These are phyloP conservation scores for Sarcoramphus papa DNA, from an alignment of 2,797 vertebrate species.

Conservation along the genomic window DNA sequence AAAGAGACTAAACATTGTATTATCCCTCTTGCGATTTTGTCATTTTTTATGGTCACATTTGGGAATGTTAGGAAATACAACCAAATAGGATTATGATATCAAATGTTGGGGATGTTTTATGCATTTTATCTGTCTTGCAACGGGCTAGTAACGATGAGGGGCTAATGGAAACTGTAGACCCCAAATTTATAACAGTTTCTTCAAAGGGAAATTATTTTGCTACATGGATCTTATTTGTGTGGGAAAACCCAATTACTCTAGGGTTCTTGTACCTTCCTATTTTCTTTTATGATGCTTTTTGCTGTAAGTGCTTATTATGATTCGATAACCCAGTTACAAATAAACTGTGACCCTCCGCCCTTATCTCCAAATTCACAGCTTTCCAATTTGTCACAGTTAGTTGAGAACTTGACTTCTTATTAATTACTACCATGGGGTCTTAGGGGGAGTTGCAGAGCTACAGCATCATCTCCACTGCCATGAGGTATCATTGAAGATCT, in stretches of 20 bases:
- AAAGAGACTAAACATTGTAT: not conserved
- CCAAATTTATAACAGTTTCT: not conserved
- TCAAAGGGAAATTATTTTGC: not conserved
- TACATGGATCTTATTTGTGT: not conserved
- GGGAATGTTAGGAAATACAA: not conserved
- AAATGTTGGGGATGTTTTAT: not conserved
- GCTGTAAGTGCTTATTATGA: slow-evolving; percentile 1
- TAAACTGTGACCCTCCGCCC: not conserved
- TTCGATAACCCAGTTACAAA: slow-evolving; percentile 37
- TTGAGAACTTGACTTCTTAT: not conserved
- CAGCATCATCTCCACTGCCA: not conserved
- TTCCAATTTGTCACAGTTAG: slow-evolving; percentile 23
- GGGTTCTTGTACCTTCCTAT: not conserved
- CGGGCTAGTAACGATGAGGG: not conserved
- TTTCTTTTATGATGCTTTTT: not conserved
- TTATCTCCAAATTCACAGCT: slow-evolving; percentile 50
- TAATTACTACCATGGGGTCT: slow-evolving; percentile 14
- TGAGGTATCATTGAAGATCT: not conserved
- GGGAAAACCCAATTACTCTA: slow-evolving; percentile 33
- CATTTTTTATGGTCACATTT: not conserved
- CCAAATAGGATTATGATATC: not conserved
- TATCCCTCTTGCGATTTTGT: not conserved
- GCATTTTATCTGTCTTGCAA: not conserved
- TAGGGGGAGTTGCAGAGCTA: not conserved
- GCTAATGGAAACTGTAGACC: not conserved